phyloP scores from a whole-genome alignment of 53 echinoderm and acorn worm genomes.

The Echinarachnius parma region DNA sequence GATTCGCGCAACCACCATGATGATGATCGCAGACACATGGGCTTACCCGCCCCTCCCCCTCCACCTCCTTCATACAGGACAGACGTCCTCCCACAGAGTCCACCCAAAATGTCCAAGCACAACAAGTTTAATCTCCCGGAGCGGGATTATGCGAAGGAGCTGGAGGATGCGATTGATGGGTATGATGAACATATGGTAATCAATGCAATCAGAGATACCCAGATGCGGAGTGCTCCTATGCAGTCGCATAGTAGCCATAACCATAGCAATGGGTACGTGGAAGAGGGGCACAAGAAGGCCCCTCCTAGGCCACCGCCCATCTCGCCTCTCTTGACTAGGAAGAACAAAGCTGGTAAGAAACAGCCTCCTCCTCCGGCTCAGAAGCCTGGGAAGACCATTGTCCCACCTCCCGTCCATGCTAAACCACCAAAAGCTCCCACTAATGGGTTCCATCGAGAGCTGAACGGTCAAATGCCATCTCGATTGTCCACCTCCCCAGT shows the following conservation, averaged over 20 bases:
- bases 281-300: background rate
- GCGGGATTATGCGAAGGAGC: conserved; percentile 14
- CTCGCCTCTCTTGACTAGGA: conserved; percentile 7
- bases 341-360: conserved; percentile 34
- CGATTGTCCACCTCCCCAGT: conserved; percentile 7
- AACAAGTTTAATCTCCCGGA: background rate
- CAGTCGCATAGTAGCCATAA: background rate
- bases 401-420: conserved; percentile 38
- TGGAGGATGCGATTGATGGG: conserved; percentile 26
- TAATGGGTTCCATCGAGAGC: background rate
- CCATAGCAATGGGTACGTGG: conserved; percentile 17
- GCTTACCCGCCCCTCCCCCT: conserved; percentile 26
- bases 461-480: conserved; percentile 12
- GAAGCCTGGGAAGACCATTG: conserved; percentile 14
- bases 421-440: conserved; percentile 23
- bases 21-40: conserved; percentile 9
- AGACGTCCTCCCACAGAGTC: conserved; percentile 4
- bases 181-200: conserved; percentile 30
- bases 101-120: background rate
- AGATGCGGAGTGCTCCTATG: background rate
- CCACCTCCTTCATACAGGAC: conserved; percentile 26
- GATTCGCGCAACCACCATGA: conserved; percentile 5
- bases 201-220: conserved; percentile 25
- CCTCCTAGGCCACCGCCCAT: conserved; percentile 20
- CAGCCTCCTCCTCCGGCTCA: conserved; percentile 37